phyloP scores from a whole-genome alignment of 2,797 vertebrate species.

The Melanotaenia nigrans region DNA sequence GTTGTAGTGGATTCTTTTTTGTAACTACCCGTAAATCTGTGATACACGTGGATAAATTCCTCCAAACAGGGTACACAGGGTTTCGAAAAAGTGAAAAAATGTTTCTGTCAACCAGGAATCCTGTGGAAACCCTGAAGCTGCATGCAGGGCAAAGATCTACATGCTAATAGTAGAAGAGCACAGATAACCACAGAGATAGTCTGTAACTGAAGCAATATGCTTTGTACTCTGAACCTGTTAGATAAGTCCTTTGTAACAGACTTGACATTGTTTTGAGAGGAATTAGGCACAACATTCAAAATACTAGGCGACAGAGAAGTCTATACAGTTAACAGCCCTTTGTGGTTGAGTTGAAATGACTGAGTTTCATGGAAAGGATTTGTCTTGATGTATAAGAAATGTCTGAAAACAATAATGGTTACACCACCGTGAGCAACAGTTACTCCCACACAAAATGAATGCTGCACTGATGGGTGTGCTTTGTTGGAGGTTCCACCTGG shows the following conservation, averaged over 20 bases:
- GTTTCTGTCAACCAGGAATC: not conserved
- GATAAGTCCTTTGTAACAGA: slow-evolving; percentile 49
- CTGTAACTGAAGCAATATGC: not conserved
- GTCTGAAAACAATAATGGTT: not conserved
- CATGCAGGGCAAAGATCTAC: slow-evolving; percentile 41
- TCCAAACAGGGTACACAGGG: slow-evolving; percentile 3
- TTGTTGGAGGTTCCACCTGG: not conserved
- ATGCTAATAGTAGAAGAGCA: slow-evolving; percentile 15
- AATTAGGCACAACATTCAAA: slow-evolving; percentile 4
- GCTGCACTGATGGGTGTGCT: not conserved
- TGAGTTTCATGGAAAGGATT: not conserved
- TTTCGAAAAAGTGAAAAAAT: slow-evolving; percentile 20
- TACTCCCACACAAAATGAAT: not conserved
- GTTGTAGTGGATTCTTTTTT: slow-evolving; percentile 7
- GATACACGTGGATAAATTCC: not conserved
- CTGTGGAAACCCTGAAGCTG: slow-evolving; percentile 9
- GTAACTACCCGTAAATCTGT: not conserved
- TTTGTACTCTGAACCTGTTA: slow-evolving; percentile 55
- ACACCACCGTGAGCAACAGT: not conserved
- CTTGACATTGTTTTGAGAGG: slow-evolving; percentile 1
- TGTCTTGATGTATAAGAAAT: not conserved
- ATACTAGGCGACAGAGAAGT: not conserved
- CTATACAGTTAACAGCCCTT: not conserved
- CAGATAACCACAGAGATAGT: slow-evolving; percentile 41
- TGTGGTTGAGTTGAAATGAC: not conserved